Evolutionary conservation across 2,797 vertebrate species (phyloP).

Genomic region (Triplophysa yarkandensis): DNA sequence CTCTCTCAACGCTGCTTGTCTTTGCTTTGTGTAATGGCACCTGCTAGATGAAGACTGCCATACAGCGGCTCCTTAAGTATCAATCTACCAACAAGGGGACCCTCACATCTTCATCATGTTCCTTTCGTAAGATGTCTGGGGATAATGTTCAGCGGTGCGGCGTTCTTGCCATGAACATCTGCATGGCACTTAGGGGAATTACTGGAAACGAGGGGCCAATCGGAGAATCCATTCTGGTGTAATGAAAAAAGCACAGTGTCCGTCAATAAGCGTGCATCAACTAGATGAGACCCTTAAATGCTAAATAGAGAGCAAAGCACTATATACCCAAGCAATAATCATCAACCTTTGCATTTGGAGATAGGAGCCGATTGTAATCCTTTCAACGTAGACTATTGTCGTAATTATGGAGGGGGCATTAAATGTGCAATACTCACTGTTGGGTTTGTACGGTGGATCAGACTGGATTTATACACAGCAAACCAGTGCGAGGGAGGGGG

Average conservation of each 20-base stretch:
- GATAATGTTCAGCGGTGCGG: neutral
- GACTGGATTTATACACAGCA: constrained; percentile 9
- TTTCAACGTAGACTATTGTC: constrained; percentile 6
- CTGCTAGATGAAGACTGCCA: constrained; percentile 25
- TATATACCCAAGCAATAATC: neutral
- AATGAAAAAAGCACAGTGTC: constrained; percentile 25
- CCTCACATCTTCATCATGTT: neutral
- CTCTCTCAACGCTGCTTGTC: constrained; percentile 2
- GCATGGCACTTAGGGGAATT: constrained; percentile 52
- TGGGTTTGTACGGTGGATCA: neutral
- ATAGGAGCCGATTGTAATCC: neutral
- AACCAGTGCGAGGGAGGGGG: neutral
- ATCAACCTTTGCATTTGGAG: constrained; percentile 7
- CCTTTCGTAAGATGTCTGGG: constrained; percentile 6
- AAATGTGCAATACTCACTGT: neutral
- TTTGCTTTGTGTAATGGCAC: constrained; percentile 28
- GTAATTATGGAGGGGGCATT: constrained; percentile 13
- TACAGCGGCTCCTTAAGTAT: neutral
- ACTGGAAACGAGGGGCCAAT: constrained; percentile 29
- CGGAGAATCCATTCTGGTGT: constrained; percentile 22
- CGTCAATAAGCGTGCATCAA: constrained; percentile 44
- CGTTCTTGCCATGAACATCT: constrained; percentile 1
- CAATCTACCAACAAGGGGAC: constrained; percentile 14
- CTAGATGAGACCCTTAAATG: constrained; percentile 16
- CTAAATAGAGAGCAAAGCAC: neutral